Evolutionary conservation across 64 coral and sea anemone species (phyloP).

Genomic region (Montipora cactus): DNA sequence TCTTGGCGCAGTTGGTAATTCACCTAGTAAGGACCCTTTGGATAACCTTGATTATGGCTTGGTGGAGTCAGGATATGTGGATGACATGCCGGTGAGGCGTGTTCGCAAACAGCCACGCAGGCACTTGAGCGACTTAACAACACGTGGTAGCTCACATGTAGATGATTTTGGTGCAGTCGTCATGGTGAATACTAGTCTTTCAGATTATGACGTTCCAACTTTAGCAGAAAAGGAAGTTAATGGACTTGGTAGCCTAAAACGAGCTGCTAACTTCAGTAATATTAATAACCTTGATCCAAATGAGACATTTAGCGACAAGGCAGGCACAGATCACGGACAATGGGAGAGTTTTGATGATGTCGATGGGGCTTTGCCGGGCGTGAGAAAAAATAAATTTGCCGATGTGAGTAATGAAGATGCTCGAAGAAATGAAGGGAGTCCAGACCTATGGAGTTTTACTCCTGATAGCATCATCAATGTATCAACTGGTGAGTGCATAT

Average conservation of each 20-base stretch:
- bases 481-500: slow-evolving; percentile 81
- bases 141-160: slow-evolving; percentile 67
- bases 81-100: slow-evolving; percentile 58
- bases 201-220: slow-evolving; percentile 64
- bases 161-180: slow-evolving; percentile 73
- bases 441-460: slow-evolving; percentile 92
- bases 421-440: background rate
- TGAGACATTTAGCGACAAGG: slow-evolving; percentile 66
- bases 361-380: background rate
- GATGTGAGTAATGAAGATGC: background rate
- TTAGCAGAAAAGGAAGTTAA: slow-evolving; percentile 74
- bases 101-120: slow-evolving; percentile 82
- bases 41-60: slow-evolving; percentile 76
- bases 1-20: slow-evolving; percentile 46
- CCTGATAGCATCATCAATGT: slow-evolving; percentile 99
- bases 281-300: slow-evolving; percentile 91
- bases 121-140: slow-evolving; percentile 90
- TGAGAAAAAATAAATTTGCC: slow-evolving; percentile 1
- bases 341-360: slow-evolving; percentile 70
- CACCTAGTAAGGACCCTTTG: slow-evolving; percentile 12
- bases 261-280: slow-evolving; percentile 96
- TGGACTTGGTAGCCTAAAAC: slow-evolving; percentile 76
- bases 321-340: background rate
- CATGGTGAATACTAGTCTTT: slow-evolving; percentile 53
- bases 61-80: slow-evolving; percentile 49